Evolutionary conservation across 1,140 invertebrate genomes (phyloP).

Genomic region (Panonychus citri): DNA sequence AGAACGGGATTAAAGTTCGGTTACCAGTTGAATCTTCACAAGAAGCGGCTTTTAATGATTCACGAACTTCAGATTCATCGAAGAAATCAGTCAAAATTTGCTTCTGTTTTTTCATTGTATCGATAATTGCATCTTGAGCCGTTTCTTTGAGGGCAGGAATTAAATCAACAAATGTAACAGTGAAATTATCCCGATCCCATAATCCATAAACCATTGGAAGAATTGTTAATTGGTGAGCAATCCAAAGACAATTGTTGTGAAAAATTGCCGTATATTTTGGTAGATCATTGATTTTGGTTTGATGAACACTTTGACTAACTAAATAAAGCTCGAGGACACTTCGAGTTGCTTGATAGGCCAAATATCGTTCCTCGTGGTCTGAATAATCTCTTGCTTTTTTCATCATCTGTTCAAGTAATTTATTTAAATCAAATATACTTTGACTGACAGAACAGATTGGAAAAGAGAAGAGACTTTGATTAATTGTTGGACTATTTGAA

Average conservation of each 20-base stretch:
- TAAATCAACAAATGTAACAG: slow-evolving; percentile 33
- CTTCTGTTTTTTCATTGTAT: neutral
- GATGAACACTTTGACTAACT: slow-evolving; percentile 46
- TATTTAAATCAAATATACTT: neutral
- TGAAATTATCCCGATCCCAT: neutral
- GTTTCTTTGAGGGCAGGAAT: slow-evolving; percentile 19
- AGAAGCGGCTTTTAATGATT: neutral
- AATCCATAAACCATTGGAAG: slow-evolving; percentile 10
- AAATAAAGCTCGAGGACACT: slow-evolving; percentile 55
- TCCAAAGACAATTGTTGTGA: slow-evolving; percentile 75
- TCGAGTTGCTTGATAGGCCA: slow-evolving; percentile 26
- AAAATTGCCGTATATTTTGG: slow-evolving; percentile 73
- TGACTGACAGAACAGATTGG: neutral
- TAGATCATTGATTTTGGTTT: slow-evolving; percentile 46
- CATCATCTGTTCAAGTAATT: neutral
- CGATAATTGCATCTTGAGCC: neutral
- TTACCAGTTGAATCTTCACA: neutral
- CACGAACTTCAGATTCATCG: neutral
- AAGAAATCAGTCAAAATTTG: neutral
- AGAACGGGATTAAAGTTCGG: neutral
- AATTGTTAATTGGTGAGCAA: slow-evolving; percentile 40
- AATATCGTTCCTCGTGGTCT: neutral
- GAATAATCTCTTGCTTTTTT: neutral
- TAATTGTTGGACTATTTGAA: neutral
- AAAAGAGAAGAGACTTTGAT: neutral